Base-by-base conservation (phyloP, 2,797 vertebrate species). In the Brachymystax lenok region DNA sequence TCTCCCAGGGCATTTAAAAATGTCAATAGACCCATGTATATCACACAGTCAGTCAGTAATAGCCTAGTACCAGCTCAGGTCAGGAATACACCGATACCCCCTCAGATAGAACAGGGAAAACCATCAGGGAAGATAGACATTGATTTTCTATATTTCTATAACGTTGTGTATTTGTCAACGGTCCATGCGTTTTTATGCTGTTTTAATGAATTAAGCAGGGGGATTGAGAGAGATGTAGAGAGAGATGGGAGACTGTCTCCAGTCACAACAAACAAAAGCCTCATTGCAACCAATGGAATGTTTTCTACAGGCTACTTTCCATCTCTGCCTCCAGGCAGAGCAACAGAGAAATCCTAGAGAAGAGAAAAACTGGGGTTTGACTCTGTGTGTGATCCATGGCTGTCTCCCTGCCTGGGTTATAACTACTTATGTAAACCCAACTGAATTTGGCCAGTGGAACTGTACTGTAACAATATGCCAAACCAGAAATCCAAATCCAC, bases 251-350 rank as follows among this genome's bases (percentile, higher is more conserved):
- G 74, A 83, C 77, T 64, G 61, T 82, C 79, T 85, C 52, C 72
- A 63, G 81, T 83, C 79, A 76, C 80, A 82, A 76, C 79, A 90
- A 90, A 89, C 87, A 81, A 86, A 91, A 87, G 50, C 82, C 85
- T 88, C 87, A 82, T 54, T 81, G 81, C 83, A 86, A 88, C 87
- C 84, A 80, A 83, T 90, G 91, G 40, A 94, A 93, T 93, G 89
- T 91, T 87, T 88, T 87, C 84, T 82, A 54, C 71, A 82, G 84
- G 87, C 81, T 82, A 89, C 88, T 92, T 89, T 89, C 86, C 90
- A 85, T 84, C 86, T 85, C 84, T 78, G 88, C 88, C 90, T 81
- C 79, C 78, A 87, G 89, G 78, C 84, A 80, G 82, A 80, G 83
- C 84, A 85, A 88, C 89, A 79, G 79, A 87, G 80, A 87, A 85